phyloP scores from a whole-genome alignment of 2,888 invertebrate species.

The Philaethria dido region DNA sequence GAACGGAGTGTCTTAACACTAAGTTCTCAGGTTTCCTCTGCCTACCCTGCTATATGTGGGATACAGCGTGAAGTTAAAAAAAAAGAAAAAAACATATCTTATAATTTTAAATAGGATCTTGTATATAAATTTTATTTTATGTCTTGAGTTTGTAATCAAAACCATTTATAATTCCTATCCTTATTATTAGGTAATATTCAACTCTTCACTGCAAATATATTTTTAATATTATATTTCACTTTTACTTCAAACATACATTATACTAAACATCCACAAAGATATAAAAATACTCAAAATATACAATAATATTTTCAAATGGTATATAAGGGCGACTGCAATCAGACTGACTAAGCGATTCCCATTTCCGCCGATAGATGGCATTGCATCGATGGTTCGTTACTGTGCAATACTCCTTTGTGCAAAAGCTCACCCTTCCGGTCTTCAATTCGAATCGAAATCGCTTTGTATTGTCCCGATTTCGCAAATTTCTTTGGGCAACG shows the following conservation, averaged over 20 bases:
- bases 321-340: constrained; percentile 42
- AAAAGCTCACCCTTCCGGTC: constrained; percentile 66
- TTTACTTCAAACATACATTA: neutral
- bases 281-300: neutral
- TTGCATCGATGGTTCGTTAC: constrained; percentile 58
- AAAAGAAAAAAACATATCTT: too few relatives aligned
- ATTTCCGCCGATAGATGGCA: constrained; percentile 78
- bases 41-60: too few relatives aligned
- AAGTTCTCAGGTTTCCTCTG: too few relatives aligned
- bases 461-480: constrained; percentile 60
- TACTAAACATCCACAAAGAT: neutral
- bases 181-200: too few relatives aligned
- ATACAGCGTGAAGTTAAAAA: too few relatives aligned
- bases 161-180: too few relatives aligned
- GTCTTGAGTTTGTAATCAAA: too few relatives aligned
- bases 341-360: constrained; percentile 67
- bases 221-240: too few relatives aligned
- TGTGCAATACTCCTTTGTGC: constrained; percentile 66
- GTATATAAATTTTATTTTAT: too few relatives aligned
- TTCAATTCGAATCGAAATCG: constrained; percentile 57
- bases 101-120: too few relatives aligned
- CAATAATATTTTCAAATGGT: constrained; percentile 17
- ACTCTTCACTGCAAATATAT: too few relatives aligned
- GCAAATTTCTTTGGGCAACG: constrained; percentile 68
- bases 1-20: too few relatives aligned